A percentile compares a stretch with the other conserved stretches of the same genome.
Conservation (phyloP, 2,797 vertebrate genomes). For the Pseudochirops cupreus region DNA sequence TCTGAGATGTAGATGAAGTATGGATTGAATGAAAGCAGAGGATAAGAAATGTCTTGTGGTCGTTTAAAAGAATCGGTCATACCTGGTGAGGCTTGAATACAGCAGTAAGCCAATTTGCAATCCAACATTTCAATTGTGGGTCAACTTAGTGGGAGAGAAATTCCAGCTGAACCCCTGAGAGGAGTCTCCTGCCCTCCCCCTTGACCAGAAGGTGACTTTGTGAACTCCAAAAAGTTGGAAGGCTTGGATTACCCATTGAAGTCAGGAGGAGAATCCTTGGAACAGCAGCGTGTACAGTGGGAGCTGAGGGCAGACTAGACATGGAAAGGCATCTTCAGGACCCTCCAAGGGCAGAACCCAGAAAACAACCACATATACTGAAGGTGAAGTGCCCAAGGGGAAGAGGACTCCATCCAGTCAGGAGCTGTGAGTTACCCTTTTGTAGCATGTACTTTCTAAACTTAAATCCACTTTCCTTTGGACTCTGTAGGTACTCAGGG, state of each 20-base stretch:
- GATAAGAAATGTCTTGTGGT: background rate
- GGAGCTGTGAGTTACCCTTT: background rate
- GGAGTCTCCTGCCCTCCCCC: background rate
- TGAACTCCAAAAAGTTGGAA: background rate
- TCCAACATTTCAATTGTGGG: background rate
- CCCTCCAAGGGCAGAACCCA: background rate
- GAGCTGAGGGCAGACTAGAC: background rate
- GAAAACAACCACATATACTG: background rate
- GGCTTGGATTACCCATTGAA: background rate
- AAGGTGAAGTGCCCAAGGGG: background rate
- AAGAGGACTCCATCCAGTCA: background rate
- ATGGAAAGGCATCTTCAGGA: background rate
- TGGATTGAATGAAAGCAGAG: background rate
- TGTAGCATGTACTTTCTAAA: background rate
- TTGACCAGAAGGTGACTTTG: background rate
- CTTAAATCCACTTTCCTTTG: background rate
- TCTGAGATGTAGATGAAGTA: background rate
- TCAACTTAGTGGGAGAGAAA: background rate
- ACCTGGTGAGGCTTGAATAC: background rate
- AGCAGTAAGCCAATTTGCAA: background rate
- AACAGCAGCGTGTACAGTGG: background rate
- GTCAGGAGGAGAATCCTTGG: background rate
- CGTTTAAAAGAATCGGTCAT: background rate
- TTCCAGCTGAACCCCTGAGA: background rate
- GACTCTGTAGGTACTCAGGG: background rate